These are phyloP conservation scores for Dreissena rostriformis DNA, from an alignment of 1,140 invertebrate genomes.

Conservation along the genomic window DNA sequence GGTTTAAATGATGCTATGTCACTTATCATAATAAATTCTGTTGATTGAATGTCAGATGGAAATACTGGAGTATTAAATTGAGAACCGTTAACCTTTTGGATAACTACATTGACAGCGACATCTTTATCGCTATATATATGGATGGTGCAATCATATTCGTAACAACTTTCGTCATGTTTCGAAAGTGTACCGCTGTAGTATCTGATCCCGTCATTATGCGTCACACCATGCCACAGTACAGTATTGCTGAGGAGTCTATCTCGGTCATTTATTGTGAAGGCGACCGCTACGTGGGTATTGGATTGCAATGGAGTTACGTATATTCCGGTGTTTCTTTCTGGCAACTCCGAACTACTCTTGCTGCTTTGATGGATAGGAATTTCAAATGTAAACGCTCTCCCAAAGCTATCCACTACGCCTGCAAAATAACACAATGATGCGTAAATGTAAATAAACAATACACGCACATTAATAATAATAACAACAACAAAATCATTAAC, in stretches of 20 bases:
- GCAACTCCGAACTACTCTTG: too few species aligned
- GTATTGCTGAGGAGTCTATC: too few species aligned
- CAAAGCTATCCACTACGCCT: conserved; percentile 30
- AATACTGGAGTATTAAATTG: background rate
- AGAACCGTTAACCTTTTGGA: background rate
- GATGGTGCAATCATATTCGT: background rate
- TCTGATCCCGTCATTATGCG: background rate
- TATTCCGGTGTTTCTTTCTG: too few species aligned
- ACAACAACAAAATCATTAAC: too few species aligned
- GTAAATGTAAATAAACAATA: too few species aligned
- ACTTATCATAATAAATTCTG: conserved; percentile 5
- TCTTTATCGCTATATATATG: conserved; percentile 20
- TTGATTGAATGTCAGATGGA: background rate
- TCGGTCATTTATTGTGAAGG: background rate
- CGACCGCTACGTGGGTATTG: conserved; percentile 9
- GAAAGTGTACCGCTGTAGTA: background rate
- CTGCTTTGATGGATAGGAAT: background rate
- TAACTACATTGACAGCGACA: conserved; percentile 14
- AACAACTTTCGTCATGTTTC: background rate
- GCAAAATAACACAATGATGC: background rate
- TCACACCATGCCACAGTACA: background rate
- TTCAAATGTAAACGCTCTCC: conserved; percentile 8
- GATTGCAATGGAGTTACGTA: background rate
- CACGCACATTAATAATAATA: too few species aligned
- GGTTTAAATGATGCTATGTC: too few species aligned